Evolutionary conservation across 2,888 invertebrate genomes (phyloP).

Genomic region (Drosophila infuscata): DNA sequence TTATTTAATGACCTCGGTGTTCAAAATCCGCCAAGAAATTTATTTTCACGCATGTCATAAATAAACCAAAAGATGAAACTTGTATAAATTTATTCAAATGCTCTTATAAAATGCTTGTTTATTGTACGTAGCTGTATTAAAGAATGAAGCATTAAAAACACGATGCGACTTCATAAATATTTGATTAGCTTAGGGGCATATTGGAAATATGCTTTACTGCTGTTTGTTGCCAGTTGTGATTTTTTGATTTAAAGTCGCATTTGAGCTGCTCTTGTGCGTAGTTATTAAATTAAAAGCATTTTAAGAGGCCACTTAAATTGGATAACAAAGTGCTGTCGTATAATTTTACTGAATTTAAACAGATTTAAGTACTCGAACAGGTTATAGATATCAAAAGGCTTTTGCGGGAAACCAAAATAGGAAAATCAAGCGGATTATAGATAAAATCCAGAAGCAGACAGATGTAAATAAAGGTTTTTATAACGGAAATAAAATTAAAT

Average conservation of each 20-base stretch:
- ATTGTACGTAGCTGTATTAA: neutral
- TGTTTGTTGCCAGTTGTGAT: conserved; percentile 3
- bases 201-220: conserved; percentile 5
- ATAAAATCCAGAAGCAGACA: neutral
- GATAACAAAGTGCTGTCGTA: conserved; percentile 23
- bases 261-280: neutral
- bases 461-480: neutral
- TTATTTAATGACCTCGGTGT: conserved; percentile 41
- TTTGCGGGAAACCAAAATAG: neutral
- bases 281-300: conserved; percentile 49
- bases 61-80: conserved; percentile 17
- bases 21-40: conserved; percentile 46
- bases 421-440: neutral
- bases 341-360: conserved; percentile 31
- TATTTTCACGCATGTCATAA: conserved; percentile 49
- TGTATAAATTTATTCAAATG: neutral
- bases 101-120: neutral
- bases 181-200: conserved; percentile 65
- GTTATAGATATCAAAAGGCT: conserved; percentile 9
- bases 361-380: conserved; percentile 21
- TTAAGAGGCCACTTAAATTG: conserved; percentile 20
- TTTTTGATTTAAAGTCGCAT: conserved; percentile 1
- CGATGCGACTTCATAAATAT: conserved; percentile 67
- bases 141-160: conserved; percentile 19
- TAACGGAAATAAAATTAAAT: neutral